phyloP scores from a whole-genome alignment of 2,888 invertebrate species.

The Linhomoeus sp. region DNA sequence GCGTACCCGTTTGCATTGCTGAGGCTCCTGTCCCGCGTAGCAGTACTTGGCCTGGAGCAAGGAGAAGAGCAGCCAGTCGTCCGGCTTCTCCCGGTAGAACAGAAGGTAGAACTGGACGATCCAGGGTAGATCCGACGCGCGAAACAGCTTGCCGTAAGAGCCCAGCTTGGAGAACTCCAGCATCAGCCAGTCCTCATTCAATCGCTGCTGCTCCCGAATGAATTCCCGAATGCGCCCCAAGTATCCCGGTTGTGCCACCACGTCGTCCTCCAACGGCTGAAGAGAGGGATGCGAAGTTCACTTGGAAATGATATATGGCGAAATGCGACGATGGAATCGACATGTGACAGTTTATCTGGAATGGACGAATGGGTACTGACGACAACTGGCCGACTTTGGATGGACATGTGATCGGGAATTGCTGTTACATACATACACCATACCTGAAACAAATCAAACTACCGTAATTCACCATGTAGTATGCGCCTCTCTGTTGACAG shows the following conservation, averaged over 20 bases:
- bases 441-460: too few species aligned
- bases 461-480: constrained; percentile 21
- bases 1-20: constrained; percentile 57
- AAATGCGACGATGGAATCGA: too few species aligned
- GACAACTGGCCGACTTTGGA: too few species aligned
- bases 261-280: constrained; percentile 33
- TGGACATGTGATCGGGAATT: too few species aligned
- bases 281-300: too few species aligned
- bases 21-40: constrained; percentile 44
- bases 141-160: too few species aligned
- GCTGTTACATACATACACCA: too few species aligned
- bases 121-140: too few species aligned
- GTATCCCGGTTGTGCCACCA: constrained; percentile 18
- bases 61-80: constrained; percentile 83
- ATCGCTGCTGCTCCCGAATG: not conserved
- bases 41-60: constrained; percentile 74
- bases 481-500: constrained; percentile 26
- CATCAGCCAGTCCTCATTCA: constrained; percentile 60
- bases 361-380: too few species aligned
- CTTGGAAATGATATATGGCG: too few species aligned
- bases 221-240: not conserved
- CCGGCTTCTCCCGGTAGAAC: constrained; percentile 85
- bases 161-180: constrained; percentile 83
- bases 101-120: constrained; percentile 76
- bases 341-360: too few species aligned